Evolutionary conservation across 2,113 vertebrate genomes (phyloP), one percentile per base, ranked within the genome.

Genomic region (Leptosomus discolor): DNA sequence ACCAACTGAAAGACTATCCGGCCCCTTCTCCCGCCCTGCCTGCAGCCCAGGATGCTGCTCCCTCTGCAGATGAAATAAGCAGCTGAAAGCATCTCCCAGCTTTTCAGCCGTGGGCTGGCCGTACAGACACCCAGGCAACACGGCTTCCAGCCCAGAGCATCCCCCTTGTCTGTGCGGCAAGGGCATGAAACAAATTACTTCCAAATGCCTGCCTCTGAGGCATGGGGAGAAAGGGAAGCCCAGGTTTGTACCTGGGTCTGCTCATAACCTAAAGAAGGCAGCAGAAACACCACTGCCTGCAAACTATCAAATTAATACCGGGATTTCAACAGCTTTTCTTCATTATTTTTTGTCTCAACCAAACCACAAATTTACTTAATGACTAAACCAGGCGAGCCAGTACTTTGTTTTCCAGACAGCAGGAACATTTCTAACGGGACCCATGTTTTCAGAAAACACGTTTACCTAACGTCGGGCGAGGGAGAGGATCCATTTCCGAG

Each of bases 241-340:
- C 76, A 69, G 93, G 76, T 80, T 86, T 94, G 65, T 94, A 97
- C 94, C 92, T 94, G 77, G 61, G 32, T 45, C 89, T 91, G 86
- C 75, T 95, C 80, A 50, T 76, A 96, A 69, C 90, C 73, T 54
- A 81, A 57, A 76, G 88, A 83, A 93, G 82, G 92, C 85, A 90
- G 92, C 87, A 94, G 78, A 94, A 97, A 86, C 92, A 80, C 46
- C 71, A 24, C 88, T 86, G 97, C 95, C 93, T 94, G 95, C 94
- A 94, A 96, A 95, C 95, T 83, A 95, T 96, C 94, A 96, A 94
- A 97, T 94, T 97, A 97, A 97, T 97, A 89, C 85, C 2, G 15
- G 94, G 94, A 94, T 98, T 97, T 97, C 98, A 94, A 97, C 98
- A 97, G 97, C 97, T 98, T 98, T 97, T 97, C 96, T 96, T 97